A percentile compares a stretch with the other conserved stretches of the same genome.
Evolutionary conservation across 1,140 invertebrate species (phyloP).

Genomic region (Polypedilum pembai): DNA sequence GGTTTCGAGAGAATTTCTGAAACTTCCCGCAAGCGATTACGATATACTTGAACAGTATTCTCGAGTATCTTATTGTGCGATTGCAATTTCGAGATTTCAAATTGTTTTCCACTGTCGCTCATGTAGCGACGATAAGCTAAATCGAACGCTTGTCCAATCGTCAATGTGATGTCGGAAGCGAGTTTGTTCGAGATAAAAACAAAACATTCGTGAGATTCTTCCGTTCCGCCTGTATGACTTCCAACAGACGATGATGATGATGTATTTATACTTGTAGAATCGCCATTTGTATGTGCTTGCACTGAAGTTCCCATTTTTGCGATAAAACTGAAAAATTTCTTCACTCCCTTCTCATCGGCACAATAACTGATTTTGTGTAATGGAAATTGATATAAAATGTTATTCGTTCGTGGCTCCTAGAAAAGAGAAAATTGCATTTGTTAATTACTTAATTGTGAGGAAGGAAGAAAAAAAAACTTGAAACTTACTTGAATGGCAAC

Average conservation of each 20-base stretch:
- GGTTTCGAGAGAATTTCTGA: conserved; percentile 40
- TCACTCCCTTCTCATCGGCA: conserved; percentile 95
- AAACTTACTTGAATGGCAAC: conserved; percentile 77
- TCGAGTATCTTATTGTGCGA: conserved; percentile 49
- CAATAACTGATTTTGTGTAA: conserved; percentile 97
- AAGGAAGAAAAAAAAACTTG: too few species aligned
- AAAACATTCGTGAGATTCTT: conserved; percentile 86
- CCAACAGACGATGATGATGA: conserved; percentile 31
- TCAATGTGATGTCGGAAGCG: conserved; percentile 92
- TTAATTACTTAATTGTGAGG: neutral
- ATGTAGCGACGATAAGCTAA: conserved; percentile 69
- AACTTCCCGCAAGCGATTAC: conserved; percentile 46
- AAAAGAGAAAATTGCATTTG: conserved; percentile 33
- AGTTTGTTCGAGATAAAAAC: conserved; percentile 95
- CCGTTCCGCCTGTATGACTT: conserved; percentile 32
- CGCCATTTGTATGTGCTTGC: conserved; percentile 34
- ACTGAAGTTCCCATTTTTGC: conserved; percentile 73
- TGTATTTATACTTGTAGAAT: conserved; percentile 33
- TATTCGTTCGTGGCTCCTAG: conserved; percentile 56
- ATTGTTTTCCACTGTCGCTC: conserved; percentile 47
- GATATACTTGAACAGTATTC: conserved; percentile 47
- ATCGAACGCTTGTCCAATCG: conserved; percentile 95
- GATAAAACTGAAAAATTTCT: conserved; percentile 94
- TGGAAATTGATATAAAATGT: conserved; percentile 88
- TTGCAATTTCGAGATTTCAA: conserved; percentile 48